A percentile compares a stretch with the other conserved stretches of the same genome.
phyloP scores from a whole-genome alignment of 2,113 vertebrate species.

The Numida meleagris region DNA sequence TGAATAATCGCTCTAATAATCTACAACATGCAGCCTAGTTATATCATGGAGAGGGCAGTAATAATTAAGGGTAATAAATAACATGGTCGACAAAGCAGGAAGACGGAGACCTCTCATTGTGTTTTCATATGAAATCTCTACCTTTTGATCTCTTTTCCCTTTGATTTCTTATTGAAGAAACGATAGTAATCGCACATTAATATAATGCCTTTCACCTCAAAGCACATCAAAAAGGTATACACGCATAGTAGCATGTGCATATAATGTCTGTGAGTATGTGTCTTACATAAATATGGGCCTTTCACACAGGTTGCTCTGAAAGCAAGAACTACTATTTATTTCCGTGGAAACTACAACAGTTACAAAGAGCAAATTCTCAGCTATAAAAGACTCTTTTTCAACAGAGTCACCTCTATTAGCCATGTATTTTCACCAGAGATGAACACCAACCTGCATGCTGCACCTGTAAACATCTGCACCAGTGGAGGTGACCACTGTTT shows the following conservation, averaged over 20 bases:
- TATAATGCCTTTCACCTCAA: conserved; percentile 15
- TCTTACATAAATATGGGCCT: background rate
- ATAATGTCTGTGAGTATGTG: background rate
- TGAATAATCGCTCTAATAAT: conserved; percentile 7
- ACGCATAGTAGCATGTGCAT: background rate
- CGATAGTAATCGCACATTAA: conserved; percentile 34
- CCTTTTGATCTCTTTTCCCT: conserved; percentile 8
- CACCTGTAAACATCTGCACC: background rate
- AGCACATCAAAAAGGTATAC: background rate
- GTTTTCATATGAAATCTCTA: background rate
- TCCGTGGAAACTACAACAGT: background rate
- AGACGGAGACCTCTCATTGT: conserved; percentile 4
- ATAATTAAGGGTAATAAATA: conserved; percentile 47
- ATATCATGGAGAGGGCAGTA: background rate
- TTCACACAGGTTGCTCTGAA: background rate
- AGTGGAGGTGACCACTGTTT: background rate
- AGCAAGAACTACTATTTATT: background rate
- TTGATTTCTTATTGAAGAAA: conserved; percentile 45
- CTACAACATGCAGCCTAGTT: background rate
- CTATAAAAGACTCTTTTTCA: background rate
- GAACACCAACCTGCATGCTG: background rate
- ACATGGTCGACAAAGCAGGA: conserved; percentile 4
- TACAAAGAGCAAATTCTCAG: background rate
- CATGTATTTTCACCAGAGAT: background rate
- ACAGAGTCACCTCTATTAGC: background rate